Base-by-base conservation (phyloP, 2,113 vertebrate species). In the Arizona elegans region DNA sequence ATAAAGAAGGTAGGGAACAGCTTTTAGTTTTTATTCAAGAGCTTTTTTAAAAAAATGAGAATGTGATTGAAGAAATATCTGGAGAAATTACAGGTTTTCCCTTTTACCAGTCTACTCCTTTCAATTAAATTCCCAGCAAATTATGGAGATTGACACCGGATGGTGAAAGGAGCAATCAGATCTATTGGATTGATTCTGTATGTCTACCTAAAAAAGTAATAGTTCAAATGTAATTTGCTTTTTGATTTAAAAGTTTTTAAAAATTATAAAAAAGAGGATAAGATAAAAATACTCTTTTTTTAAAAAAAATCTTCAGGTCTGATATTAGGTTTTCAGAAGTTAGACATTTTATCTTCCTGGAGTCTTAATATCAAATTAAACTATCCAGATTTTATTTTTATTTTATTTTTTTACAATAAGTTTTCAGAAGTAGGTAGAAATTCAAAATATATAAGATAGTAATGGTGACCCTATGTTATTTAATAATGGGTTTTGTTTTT, bases 131-230 rank as follows among this genome's bases (percentile, higher is more conserved):
- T 90, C 12, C 59, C 87, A 95, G 81, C 89, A 95, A 86, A 90
- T 88, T 95, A 52, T 2, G 93, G 87, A 23, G 90, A 56, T 75
- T 91, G 86, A 10, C 85, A 95, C 52, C 56, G 94, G 15, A 62
- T 96, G 95, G 65, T 91, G 96, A 94, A 89, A 92, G 95, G 93
- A 90, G 92, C 91, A 96, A 96, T 90, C 13, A 93, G 23, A 50
- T 6, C 53, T 90, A n/a, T 96, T 95, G 88, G 0, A 0, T 70
- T 96, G 92, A 94, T 96, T 86, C 94, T 19, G 23, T 95, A 33
- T 52, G 65, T 59, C 43, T 85, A 33, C 38, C n/a, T 26, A 62
- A 92, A 59, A 47, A 92, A 87, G 89, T 97, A 95, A 95, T 54
- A 38, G 89, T 93, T 96, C 95, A 10, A 94, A 93, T 95, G 87